These are phyloP conservation scores for Aurelia sp. DNA, from an alignment of 30 jellyfish, hydroid and myxozoan species.

Conservation along the genomic window DNA sequence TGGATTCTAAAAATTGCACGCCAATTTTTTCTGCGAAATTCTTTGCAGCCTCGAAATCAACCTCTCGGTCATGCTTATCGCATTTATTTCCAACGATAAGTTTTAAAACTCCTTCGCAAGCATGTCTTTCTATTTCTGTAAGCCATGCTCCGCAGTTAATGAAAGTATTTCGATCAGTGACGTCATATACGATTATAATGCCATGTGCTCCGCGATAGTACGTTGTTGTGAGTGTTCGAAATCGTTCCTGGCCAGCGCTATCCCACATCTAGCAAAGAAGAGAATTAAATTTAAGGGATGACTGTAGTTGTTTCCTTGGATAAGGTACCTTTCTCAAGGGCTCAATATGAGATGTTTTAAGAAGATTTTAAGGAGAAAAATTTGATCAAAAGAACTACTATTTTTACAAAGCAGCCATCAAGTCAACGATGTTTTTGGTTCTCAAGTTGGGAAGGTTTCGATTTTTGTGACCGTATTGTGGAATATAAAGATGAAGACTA, in stretches of 20 bases:
- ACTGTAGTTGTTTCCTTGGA: no score
- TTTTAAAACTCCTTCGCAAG: constrained; percentile 80
- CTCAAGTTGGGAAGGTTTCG: no score
- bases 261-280: constrained; percentile 77
- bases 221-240: constrained; percentile 86
- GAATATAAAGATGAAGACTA: no score
- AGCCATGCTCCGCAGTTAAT: constrained; percentile 83
- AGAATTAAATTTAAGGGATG: neutral
- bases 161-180: constrained; percentile 70
- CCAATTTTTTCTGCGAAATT: constrained; percentile 75
- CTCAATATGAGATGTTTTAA: no score
- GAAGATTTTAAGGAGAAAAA: no score
- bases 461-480: no score
- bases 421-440: no score
- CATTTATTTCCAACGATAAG: constrained; percentile 80
- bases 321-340: no score
- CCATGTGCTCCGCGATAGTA: constrained; percentile 95
- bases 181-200: constrained; percentile 84
- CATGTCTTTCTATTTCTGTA: constrained; percentile 79
- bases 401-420: no score
- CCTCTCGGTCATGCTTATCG: constrained; percentile 75
- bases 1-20: constrained; percentile 63
- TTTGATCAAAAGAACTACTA: no score
- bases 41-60: constrained; percentile 73
- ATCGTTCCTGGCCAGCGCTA: constrained; percentile 91